Conservation (phyloP, 1,140 invertebrate genomes). For the Danaus plexippus region DNA sequence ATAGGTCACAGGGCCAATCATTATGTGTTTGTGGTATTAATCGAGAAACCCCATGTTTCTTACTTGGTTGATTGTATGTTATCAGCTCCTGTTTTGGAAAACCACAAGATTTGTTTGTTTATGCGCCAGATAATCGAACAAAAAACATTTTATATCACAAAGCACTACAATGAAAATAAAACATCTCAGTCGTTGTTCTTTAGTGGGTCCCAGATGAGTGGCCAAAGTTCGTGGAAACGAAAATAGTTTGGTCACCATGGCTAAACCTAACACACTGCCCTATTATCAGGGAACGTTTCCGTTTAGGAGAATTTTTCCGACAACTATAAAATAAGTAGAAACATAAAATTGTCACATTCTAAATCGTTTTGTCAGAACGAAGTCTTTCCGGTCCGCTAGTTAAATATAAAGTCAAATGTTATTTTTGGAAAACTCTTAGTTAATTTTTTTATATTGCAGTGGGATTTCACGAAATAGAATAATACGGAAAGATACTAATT, state of each 20-base stretch:
- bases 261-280: slow-evolving; percentile 20
- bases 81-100: slow-evolving; percentile 21
- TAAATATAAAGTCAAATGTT: no score
- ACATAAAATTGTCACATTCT: slow-evolving; percentile 19
- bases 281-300: slow-evolving; percentile 20
- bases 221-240: no score
- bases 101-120: no score
- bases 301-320: slow-evolving; percentile 16
- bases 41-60: slow-evolving; percentile 49
- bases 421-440: no score
- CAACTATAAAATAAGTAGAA: slow-evolving; percentile 15
- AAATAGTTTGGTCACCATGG: no score
- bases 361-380: slow-evolving; percentile 22
- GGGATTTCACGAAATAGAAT: no score
- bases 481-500: no score
- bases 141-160: slow-evolving; percentile 8
- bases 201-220: no score
- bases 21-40: slow-evolving; percentile 43
- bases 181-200: no score
- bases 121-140: no score
- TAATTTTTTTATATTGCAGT: no score
- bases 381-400: slow-evolving; percentile 15
- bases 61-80: slow-evolving; percentile 67
- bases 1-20: slow-evolving; percentile 46
- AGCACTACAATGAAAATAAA: slow-evolving; percentile 13